Base-by-base conservation (phyloP, 2,113 vertebrate genomes). In the Helogale parvula region DNA sequence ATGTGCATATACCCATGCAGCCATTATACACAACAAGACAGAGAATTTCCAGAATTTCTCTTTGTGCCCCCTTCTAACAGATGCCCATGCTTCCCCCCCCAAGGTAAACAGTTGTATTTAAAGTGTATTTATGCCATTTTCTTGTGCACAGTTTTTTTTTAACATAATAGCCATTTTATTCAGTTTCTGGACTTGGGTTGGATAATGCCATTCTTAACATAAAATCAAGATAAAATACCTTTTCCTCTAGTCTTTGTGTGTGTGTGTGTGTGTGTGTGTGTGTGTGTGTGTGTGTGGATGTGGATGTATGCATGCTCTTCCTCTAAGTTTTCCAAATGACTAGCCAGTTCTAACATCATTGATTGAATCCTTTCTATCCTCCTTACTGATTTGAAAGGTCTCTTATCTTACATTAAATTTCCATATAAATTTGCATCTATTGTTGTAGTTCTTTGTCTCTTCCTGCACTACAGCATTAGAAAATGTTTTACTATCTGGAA, bases 391-490 rank as follows among this genome's bases (percentile, higher is more conserved):
- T 79, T 90, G 41, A 93, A 88, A 77, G 88, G 25, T 29, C 13
- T 91, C 25, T 96, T 76, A 60, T 68, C 60, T 93, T 90, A 47
- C 50, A 84, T 91, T 96, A 90, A 82, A 81, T 92, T 81, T 85
- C 31, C 81, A 38, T 81, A 31, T 96, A 47, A 83, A 90, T 77
- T 79, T 72, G 25, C 10, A 2, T 74, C 41, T 83, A 8, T 57
- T 74, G 68, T 90, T 96, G 31, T 50, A 50, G 50, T 50, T 33
- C 45, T 71, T 60, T 76, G 15, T 92, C 13, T 88, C 57, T 90
- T 90, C 17, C 19, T 81, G 13, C 4, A 31, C 6, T 45, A n/a
- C 1, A 57, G 50, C 13, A 72, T 92, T 92, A 29, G 38, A 38
- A 3, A 89, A 31, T 57, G 74, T 96, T 92, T 96, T 81, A 54